phyloP scores from a whole-genome alignment of 2,888 invertebrate species.

The Lydus trimaculatus region DNA sequence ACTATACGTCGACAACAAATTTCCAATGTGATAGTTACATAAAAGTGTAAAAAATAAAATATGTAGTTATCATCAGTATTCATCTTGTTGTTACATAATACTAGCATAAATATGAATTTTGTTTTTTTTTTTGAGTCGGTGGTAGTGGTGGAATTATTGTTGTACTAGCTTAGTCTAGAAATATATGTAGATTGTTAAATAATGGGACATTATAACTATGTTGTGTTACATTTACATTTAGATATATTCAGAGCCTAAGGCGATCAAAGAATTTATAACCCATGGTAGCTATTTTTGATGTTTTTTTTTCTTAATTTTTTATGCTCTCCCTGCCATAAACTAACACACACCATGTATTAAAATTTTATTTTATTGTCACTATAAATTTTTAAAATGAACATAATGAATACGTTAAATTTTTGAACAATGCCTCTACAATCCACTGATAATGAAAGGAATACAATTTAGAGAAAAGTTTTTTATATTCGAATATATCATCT shows the following conservation, averaged over 20 bases:
- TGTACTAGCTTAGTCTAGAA: slow-evolving; percentile 5
- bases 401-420: no score
- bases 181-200: slow-evolving; percentile 29
- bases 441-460: no score
- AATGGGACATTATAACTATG: slow-evolving; percentile 31
- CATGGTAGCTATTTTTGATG: neutral
- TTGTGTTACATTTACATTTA: slow-evolving; percentile 32
- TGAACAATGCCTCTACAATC: no score
- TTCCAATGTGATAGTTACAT: no score
- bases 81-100: neutral
- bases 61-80: neutral
- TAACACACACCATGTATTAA: neutral
- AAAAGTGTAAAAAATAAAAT: neutral
- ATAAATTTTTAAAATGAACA: neutral
- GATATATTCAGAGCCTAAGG: slow-evolving; percentile 18
- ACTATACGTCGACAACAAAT: neutral
- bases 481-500: no score
- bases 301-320: neutral
- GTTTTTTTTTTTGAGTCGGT: no score
- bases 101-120: neutral
- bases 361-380: neutral
- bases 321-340: neutral
- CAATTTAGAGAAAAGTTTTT: no score
- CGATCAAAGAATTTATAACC: slow-evolving; percentile 22
- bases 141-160: neutral